Base-by-base conservation (phyloP, 2,797 vertebrate genomes). In the Dryobates pubescens region DNA sequence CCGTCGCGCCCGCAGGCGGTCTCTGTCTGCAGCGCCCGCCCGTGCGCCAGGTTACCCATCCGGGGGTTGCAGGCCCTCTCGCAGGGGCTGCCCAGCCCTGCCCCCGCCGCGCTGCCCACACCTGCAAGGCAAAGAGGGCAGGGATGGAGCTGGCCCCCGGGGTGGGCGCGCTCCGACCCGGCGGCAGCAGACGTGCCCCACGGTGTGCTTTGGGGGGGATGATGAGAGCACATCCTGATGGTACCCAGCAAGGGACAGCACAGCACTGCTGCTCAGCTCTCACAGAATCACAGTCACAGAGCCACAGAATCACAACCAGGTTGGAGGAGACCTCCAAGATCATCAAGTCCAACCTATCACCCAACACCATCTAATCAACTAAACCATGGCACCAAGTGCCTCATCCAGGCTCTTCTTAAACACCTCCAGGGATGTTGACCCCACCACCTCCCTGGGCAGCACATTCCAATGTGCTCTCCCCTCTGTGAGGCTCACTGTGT, bases 61-160 rank as follows among this genome's bases (percentile, higher is more conserved):
- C 98, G 98, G 57, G 99, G 99, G 97, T 99, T 99, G 96, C 99
- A 99, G 86, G 99, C 99, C 57, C 97, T 98, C 82, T 99, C 98
- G 29, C 99, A 99, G 82, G 98, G 98, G 54, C 98, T 97, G 89
- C 98, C 97, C 38, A 38, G 38, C 38, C 38, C 38, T 0, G 95
- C 97, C 69, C 96, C 97, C 3, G 94, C 96, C 51, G 72, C 91
- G 82, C 95, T 94, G 56, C 93, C 96, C 88, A 96, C 36, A 92
- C 98, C 98, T 99, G 91, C 69, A 88, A 90, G 49, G 34, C 13
- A 90, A 32, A 92, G 38, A 79, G 43, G 0, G 2, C 7, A 13
- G 8, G 27, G 30, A 8, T 89, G 72, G n/a, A n/a, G 49, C 5
- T 0, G 2, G 71, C 34, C 65, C 24, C 63, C 0, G 2, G 24